Percentiles rank a stretch among this genome's conserved stretches.
Conservation (phyloP, 1,140 invertebrate genomes). For the Macrocentrus cingulum region DNA sequence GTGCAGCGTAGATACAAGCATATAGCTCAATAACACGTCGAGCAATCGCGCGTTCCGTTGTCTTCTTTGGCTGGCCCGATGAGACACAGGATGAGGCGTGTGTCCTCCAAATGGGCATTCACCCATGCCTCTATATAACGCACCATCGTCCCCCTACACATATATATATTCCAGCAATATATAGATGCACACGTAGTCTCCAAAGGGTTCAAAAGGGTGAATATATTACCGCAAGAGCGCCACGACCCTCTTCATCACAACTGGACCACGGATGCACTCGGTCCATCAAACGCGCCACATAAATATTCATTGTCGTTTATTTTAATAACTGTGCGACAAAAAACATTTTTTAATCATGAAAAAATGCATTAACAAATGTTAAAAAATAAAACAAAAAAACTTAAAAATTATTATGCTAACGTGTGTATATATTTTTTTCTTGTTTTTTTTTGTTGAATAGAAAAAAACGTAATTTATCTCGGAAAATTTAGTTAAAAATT, state of each 20-base stretch:
- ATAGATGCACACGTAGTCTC: slow-evolving; percentile 1
- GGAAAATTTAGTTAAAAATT: too few relatives aligned
- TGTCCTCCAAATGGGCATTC: slow-evolving; percentile 31
- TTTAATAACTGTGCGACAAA: slow-evolving; percentile 1
- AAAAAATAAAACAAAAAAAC: too few relatives aligned
- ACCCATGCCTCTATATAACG: slow-evolving; percentile 7
- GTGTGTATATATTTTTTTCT: too few relatives aligned
- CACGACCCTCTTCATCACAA: slow-evolving; percentile 8
- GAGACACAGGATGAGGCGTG: slow-evolving; percentile 10
- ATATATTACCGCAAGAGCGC: slow-evolving; percentile 25
- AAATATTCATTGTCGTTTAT: slow-evolving; percentile 22
- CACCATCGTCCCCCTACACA: too few relatives aligned
- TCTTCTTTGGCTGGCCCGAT: slow-evolving; percentile 9
- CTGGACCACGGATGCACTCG: slow-evolving; percentile 16
- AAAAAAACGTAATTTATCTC: too few relatives aligned
- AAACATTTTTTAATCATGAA: slow-evolving; percentile 8
- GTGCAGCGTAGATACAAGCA: too few relatives aligned
- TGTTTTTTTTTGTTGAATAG: too few relatives aligned
- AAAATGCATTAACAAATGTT: too few relatives aligned
- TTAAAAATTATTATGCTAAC: too few relatives aligned
- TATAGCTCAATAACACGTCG: slow-evolving; percentile 14
- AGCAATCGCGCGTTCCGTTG: slow-evolving; percentile 5
- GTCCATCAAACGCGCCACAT: slow-evolving; percentile 14
- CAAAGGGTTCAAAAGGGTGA: slow-evolving; percentile 28
- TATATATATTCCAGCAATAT: too few relatives aligned